phyloP scores from a whole-genome alignment of 1,140 invertebrate species.

The Trichoplusia ni region DNA sequence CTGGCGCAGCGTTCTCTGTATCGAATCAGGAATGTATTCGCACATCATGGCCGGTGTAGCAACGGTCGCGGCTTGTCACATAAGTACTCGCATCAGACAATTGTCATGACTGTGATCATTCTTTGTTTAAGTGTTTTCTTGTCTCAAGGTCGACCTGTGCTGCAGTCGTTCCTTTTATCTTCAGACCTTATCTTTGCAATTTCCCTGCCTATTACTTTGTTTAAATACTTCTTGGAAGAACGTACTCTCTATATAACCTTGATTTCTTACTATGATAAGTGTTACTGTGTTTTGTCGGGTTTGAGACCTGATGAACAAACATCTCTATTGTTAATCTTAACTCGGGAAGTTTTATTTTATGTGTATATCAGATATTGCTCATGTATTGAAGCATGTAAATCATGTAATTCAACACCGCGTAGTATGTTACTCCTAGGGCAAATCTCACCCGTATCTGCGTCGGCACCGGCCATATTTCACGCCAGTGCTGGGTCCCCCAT shows the following conservation, averaged over 20 bases:
- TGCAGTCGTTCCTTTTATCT: slow-evolving; percentile 25
- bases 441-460: slow-evolving; percentile 30
- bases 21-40: slow-evolving; percentile 73
- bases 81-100: slow-evolving; percentile 32
- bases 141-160: slow-evolving; percentile 52
- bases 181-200: not conserved
- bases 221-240: not conserved
- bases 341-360: slow-evolving; percentile 12
- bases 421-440: slow-evolving; percentile 20
- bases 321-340: slow-evolving; percentile 21
- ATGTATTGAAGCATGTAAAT: slow-evolving; percentile 23
- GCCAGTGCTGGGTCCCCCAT: slow-evolving; percentile 31
- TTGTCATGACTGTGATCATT: slow-evolving; percentile 40
- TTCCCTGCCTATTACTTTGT: not conserved
- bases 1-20: slow-evolving; percentile 30
- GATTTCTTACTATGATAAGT: no score
- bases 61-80: slow-evolving; percentile 43
- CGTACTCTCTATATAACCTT: not conserved
- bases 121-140: slow-evolving; percentile 54
- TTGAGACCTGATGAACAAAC: not conserved
- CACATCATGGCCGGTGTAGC: slow-evolving; percentile 54
- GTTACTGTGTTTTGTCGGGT: not conserved
- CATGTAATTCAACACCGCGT: slow-evolving; percentile 25
- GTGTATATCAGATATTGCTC: slow-evolving; percentile 16
- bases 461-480: slow-evolving; percentile 41